Conservation (phyloP, 2,797 vertebrate species). For the Picus viridis region DNA sequence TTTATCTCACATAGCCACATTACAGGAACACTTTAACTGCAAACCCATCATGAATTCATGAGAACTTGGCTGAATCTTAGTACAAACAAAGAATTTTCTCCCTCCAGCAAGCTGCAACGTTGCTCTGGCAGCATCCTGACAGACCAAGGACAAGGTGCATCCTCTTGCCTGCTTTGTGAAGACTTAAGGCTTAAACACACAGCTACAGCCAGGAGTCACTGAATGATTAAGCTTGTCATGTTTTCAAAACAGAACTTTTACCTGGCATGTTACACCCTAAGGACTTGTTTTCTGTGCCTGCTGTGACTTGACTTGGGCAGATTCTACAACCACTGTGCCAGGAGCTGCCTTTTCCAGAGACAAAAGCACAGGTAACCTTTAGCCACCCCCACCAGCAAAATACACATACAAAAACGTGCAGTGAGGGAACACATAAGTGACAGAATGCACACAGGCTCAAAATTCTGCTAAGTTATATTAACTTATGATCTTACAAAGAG, state of each 20-base stretch:
- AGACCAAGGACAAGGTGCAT: fast-evolving
- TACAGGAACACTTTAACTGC: not conserved
- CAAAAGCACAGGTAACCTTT: not conserved
- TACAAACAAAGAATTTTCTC: not conserved
- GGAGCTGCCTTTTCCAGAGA: not conserved
- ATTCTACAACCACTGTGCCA: not conserved
- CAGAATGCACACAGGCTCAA: not conserved
- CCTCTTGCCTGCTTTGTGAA: not conserved
- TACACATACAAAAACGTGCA: not conserved
- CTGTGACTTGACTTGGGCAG: not conserved
- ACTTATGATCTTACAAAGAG: not conserved
- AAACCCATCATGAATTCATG: fast-evolving
- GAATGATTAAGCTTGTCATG: not conserved
- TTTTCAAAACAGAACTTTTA: not conserved
- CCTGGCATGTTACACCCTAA: not conserved
- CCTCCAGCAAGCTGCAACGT: not conserved
- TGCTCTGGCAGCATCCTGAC: fast-evolving
- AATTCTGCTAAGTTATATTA: not conserved
- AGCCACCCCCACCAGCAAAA: not conserved
- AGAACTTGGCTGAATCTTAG: not conserved
- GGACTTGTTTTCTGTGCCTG: not conserved
- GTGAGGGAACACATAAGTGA: not conserved
- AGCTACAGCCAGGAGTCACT: not conserved
- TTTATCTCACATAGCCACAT: not conserved
- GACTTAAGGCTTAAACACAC: not conserved